A percentile compares a stretch with the other conserved stretches of the same genome.
phyloP scores from a whole-genome alignment of 1,140 invertebrate species.

The Carposina sasakii region DNA sequence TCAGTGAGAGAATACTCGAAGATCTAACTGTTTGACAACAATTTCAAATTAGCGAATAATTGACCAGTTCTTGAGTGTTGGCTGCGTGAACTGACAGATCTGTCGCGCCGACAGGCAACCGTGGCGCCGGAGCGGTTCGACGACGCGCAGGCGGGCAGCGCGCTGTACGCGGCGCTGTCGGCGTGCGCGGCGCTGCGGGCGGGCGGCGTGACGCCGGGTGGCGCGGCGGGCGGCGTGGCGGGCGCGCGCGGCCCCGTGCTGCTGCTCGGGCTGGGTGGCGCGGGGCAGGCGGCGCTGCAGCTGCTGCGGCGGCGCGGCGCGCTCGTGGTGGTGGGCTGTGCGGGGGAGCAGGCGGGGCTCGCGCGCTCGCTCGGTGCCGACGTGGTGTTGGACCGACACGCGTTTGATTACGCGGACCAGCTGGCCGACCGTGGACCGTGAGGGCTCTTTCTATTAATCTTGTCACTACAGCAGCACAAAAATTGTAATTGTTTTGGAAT shows the following conservation, averaged over 20 bases:
- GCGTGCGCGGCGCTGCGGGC: slow-evolving; percentile 86
- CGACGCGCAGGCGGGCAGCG: slow-evolving; percentile 81
- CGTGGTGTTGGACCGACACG: slow-evolving; percentile 85
- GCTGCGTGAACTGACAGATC: too few species aligned
- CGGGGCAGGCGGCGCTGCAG: slow-evolving; percentile 78
- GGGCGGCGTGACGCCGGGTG: slow-evolving; percentile 44
- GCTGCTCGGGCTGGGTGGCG: slow-evolving; percentile 91
- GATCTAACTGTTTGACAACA: too few species aligned
- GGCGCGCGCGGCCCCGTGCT: slow-evolving; percentile 77
- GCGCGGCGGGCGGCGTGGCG: slow-evolving; percentile 6
- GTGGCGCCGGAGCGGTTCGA: slow-evolving; percentile 79
- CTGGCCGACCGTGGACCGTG: slow-evolving; percentile 79
- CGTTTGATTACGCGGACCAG: slow-evolving; percentile 73
- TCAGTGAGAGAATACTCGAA: too few species aligned
- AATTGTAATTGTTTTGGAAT: too few species aligned
- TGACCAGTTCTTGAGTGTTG: too few species aligned
- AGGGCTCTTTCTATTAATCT: slow-evolving; percentile 44
- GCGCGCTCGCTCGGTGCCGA: slow-evolving; percentile 83
- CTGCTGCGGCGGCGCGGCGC: slow-evolving; percentile 37
- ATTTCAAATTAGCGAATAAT: too few species aligned
- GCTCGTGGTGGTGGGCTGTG: slow-evolving; percentile 84
- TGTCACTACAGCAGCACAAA: too few species aligned
- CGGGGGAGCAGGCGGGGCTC: slow-evolving; percentile 79
- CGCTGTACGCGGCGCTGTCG: slow-evolving; percentile 88
- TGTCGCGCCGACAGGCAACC: slow-evolving; percentile 72